phyloP scores from a whole-genome alignment of 2,113 vertebrate genomes.

The Brevimyrus niger region DNA sequence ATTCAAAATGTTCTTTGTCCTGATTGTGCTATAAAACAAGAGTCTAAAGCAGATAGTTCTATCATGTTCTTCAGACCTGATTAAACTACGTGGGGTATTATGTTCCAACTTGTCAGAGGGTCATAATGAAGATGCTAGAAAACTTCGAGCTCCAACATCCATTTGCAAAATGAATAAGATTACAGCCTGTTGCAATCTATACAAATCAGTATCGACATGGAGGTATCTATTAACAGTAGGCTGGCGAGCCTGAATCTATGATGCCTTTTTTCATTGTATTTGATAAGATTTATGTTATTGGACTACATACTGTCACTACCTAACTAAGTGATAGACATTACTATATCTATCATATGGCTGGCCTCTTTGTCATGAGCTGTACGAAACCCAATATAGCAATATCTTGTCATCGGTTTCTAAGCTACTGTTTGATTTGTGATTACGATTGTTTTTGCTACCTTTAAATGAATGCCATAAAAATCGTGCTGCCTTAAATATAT shows the following conservation, averaged over 20 bases:
- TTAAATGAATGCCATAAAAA: not conserved
- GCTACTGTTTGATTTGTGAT: not conserved
- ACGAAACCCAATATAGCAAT: not conserved
- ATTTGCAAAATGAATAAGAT: not conserved
- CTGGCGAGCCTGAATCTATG: not conserved
- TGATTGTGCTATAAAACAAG: conserved; percentile 5
- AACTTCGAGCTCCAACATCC: not conserved
- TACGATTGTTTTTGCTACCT: not conserved
- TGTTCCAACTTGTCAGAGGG: not conserved
- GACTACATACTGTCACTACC: not conserved
- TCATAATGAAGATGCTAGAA: not conserved
- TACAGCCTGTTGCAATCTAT: not conserved
- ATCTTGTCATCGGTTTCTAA: not conserved
- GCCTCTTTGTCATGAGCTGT: not conserved
- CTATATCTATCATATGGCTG: not conserved
- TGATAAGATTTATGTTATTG: not conserved
- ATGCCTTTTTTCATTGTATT: not conserved
- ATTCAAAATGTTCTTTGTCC: conserved; percentile 14
- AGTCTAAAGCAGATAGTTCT: conserved; percentile 8
- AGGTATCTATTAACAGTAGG: not conserved
- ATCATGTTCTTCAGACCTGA: not conserved
- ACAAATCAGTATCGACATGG: not conserved
- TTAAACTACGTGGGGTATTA: not conserved
- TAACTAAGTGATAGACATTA: not conserved
- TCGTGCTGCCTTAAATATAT: not conserved